These are phyloP conservation scores for Ginglymostoma cirratum DNA, from an alignment of 2,113 vertebrate species.

Conservation along the genomic window DNA sequence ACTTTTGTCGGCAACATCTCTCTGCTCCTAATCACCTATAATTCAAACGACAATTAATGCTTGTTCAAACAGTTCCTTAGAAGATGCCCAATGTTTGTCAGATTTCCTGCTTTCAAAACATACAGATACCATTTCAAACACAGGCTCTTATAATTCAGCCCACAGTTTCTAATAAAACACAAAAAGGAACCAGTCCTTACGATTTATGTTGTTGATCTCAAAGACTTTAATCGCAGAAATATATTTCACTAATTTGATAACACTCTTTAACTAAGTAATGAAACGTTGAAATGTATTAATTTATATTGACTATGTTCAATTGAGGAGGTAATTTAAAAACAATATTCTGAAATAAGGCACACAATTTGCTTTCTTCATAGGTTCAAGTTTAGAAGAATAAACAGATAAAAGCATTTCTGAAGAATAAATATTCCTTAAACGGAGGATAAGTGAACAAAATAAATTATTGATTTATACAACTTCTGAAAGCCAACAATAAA, in stretches of 20 bases:
- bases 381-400: not conserved
- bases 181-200: no score
- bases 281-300: not conserved
- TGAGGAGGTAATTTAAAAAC: not conserved
- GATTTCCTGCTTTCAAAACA: no score
- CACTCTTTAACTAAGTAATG: not conserved
- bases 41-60: no score
- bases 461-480: not conserved
- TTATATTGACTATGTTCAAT: no score
- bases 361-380: not conserved
- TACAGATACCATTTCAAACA: no score
- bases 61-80: no score
- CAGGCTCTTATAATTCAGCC: no score
- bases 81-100: no score
- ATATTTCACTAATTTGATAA: not conserved
- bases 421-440: not conserved
- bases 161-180: no score
- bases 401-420: not conserved
- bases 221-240: not conserved
- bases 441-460: not conserved
- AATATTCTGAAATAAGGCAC: not conserved
- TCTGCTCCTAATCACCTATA: no score
- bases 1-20: no score
- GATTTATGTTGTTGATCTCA: not conserved
- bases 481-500: conserved; percentile 38